Evolutionary conservation across 2,113 vertebrate genomes (phyloP).

Genomic region (Pampusana beccarii): DNA sequence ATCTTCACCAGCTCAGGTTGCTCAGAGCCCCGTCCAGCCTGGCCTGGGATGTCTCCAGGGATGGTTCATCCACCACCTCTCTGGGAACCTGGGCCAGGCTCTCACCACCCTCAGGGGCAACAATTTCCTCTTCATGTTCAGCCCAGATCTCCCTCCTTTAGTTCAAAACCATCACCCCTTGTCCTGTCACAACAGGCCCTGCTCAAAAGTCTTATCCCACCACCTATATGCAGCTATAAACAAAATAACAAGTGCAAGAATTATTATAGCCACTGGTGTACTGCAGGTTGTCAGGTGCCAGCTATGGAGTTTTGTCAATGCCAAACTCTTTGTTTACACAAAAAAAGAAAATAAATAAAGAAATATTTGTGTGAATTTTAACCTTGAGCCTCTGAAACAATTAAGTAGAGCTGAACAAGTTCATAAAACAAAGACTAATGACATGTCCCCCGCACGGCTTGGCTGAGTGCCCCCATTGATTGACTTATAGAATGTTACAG

Average conservation of each 20-base stretch:
- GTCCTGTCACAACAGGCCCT: too few relatives aligned
- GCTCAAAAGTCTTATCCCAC: not conserved
- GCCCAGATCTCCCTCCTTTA: too few relatives aligned
- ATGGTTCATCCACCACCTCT: too few relatives aligned
- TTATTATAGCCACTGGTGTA: not conserved
- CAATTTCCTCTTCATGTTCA: too few relatives aligned
- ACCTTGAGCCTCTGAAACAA: not conserved
- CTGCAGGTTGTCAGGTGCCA: not conserved
- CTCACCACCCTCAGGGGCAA: too few relatives aligned
- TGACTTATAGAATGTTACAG: conserved; percentile 8
- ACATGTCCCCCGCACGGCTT: conserved; percentile 21
- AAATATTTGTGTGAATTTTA: conserved; percentile 15
- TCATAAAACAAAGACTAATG: conserved; percentile 56
- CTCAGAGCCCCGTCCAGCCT: too few relatives aligned
- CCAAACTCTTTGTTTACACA: not conserved
- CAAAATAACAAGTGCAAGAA: not conserved
- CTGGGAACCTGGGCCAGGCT: too few relatives aligned
- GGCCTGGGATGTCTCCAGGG: too few relatives aligned
- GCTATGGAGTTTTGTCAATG: not conserved
- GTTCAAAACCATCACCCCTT: too few relatives aligned
- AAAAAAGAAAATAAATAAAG: not conserved
- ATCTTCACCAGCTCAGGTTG: too few relatives aligned
- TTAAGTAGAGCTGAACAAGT: conserved; percentile 32
- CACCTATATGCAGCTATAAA: rapidly evolving
- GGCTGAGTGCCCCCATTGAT: conserved; percentile 61